phyloP scores from a whole-genome alignment of 2,113 vertebrate species.

The Dipodomys merriami region DNA sequence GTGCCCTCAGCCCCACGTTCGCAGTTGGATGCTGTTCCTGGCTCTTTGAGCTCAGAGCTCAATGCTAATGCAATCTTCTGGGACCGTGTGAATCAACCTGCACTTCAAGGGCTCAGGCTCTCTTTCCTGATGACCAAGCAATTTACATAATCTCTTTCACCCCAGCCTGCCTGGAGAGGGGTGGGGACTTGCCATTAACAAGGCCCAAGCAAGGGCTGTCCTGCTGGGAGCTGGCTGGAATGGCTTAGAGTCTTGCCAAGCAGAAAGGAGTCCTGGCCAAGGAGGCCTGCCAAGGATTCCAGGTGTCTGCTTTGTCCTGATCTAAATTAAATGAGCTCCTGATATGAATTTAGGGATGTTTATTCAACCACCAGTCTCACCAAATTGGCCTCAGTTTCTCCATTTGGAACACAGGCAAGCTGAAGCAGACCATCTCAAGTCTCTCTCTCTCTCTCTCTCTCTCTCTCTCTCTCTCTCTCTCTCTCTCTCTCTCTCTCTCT shows the following conservation, averaged over 20 bases:
- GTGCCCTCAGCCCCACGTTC: neutral
- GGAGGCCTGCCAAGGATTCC: conserved; percentile 33
- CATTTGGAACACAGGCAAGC: neutral
- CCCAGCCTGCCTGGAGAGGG: conserved; percentile 38
- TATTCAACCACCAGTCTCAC: neutral
- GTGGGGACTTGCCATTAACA: conserved; percentile 7
- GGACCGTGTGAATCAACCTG: conserved; percentile 36
- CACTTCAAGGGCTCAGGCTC: conserved; percentile 46
- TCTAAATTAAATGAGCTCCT: neutral
- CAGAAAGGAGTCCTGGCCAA: neutral
- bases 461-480: no score
- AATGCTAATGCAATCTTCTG: neutral
- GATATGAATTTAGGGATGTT: neutral
- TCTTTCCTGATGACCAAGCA: conserved; percentile 48
- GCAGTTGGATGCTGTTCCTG: neutral
- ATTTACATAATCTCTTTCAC: conserved; percentile 19
- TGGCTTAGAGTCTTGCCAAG: conserved; percentile 50
- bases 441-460: neutral
- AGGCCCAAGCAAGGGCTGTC: neutral
- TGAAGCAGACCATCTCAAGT: neutral
- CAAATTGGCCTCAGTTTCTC: conserved; percentile 5
- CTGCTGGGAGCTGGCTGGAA: conserved; percentile 53
- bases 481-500: no score
- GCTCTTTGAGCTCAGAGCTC: neutral
- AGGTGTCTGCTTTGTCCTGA: neutral